Evolutionary conservation across 2,113 vertebrate species (phyloP), one percentile per base, ranked within the genome.

Genomic region (Formicarius rufipectus): DNA sequence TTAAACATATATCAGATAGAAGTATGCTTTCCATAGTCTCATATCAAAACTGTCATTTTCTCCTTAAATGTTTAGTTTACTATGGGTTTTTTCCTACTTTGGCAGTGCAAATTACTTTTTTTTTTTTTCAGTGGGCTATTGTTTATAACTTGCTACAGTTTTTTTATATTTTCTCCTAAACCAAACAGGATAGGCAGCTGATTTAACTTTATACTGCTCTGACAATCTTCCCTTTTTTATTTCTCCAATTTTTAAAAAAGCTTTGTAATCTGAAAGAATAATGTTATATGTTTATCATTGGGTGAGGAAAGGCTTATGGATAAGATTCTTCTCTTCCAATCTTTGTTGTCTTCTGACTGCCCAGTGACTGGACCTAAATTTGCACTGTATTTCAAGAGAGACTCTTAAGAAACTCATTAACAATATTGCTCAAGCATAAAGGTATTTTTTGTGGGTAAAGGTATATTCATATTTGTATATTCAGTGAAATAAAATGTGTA

Each of bases 251-350:
- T 30, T 40, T 56, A 53, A 62, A 44, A 18, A 5, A 8, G 39
- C 5, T 58, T 39, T 53, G 42, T 89, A 50, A 84, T 55, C 12
- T 7, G 1, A 47, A 87, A 23, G 68, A 79, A 30, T 39, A 50
- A 22, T 27, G 31, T 5, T 64, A 23, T 12, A 16, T 13, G 5
- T 55, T 87, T 33, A 39, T 66, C 20, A 55, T 50, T 68, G 85
- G 18, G 4, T 73, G 10, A 52, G 0, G 2, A 66, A 17, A 4
- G 7, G 1, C 1, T 63, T 82, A 27, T 17, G 60, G 27, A 31
- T 67, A 30, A 58, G 22, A n/a, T 30, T 79, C 85, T 93, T 88
- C 59, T 55, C 23, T 81, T 90, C 53, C 31, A 30, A 0, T 47
- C 4, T 59, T 23, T 47, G 10, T 68, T 28, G 6, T 84, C 64